Evolutionary conservation across 1,140 invertebrate genomes (phyloP).

Genomic region (Aphelinus certus): DNA sequence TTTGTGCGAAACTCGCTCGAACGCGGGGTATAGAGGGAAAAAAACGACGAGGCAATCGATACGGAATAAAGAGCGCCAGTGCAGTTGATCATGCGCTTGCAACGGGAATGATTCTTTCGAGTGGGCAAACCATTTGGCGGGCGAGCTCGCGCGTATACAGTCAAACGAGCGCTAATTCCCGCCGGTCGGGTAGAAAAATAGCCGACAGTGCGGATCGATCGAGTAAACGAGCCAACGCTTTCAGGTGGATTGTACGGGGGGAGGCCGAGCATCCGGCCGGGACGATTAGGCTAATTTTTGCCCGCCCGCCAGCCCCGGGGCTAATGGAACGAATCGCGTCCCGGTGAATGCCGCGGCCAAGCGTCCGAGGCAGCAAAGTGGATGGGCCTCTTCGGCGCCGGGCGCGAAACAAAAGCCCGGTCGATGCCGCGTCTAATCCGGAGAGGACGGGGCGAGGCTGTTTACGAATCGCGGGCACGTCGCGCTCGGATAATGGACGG

Average conservation of each 20-base stretch:
- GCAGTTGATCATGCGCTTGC: no score
- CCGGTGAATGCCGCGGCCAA: no score
- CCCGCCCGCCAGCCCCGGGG: background rate
- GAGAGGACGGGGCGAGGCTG: background rate
- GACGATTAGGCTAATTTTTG: conserved; percentile 31
- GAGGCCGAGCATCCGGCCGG: background rate
- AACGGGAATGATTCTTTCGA: no score
- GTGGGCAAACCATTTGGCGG: no score
- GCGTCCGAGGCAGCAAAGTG: no score
- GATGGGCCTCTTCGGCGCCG: background rate
- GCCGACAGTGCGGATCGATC: background rate
- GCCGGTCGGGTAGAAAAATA: background rate
- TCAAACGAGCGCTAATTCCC: conserved; percentile 2
- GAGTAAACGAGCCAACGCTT: no score
- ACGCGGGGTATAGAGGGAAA: no score
- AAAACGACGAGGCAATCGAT: no score
- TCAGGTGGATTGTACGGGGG: no score
- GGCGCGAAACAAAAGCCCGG: background rate
- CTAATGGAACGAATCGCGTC: background rate
- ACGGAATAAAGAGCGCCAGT: no score
- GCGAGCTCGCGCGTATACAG: no score
- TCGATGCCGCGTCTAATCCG: conserved; percentile 19
- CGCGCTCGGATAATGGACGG: conserved; percentile 21
- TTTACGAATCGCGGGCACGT: conserved; percentile 33
- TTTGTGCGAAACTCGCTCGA: no score